phyloP scores from a whole-genome alignment of 2,797 vertebrate species.

The Capromys pilorides region DNA sequence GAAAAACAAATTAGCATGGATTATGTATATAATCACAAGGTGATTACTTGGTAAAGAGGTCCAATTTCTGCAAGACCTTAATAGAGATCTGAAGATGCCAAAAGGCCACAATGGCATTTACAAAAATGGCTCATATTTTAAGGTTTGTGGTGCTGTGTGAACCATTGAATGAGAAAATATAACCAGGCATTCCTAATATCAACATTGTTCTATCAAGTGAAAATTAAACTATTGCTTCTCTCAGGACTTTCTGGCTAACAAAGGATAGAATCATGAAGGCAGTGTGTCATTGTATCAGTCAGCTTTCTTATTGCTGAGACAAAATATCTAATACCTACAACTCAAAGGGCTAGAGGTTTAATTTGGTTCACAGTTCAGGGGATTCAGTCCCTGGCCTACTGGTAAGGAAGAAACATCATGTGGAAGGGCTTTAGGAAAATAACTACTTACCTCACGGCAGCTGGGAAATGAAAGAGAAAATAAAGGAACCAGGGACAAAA shows the following conservation, averaged over 20 bases:
- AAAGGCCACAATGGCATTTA: background rate
- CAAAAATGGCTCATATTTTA: background rate
- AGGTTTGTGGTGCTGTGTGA: background rate
- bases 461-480: background rate
- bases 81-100: background rate
- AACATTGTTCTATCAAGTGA: background rate
- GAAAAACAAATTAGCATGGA: background rate
- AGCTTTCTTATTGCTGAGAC: background rate
- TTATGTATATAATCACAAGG: background rate
- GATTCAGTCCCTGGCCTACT: background rate
- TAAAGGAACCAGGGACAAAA: background rate
- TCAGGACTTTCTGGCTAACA: background rate
- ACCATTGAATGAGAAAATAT: constrained; percentile 21
- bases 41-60: background rate
- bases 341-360: background rate
- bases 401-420: background rate
- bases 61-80: background rate
- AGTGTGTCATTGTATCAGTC: background rate
- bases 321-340: background rate
- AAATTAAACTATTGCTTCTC: background rate
- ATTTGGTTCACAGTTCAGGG: background rate
- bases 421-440: background rate
- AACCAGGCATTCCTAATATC: background rate
- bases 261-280: background rate
- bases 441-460: background rate